A percentile compares a stretch with the other conserved stretches of the same genome.
Evolutionary conservation across 2,113 vertebrate genomes (phyloP).

Genomic region (Petroica traversi): DNA sequence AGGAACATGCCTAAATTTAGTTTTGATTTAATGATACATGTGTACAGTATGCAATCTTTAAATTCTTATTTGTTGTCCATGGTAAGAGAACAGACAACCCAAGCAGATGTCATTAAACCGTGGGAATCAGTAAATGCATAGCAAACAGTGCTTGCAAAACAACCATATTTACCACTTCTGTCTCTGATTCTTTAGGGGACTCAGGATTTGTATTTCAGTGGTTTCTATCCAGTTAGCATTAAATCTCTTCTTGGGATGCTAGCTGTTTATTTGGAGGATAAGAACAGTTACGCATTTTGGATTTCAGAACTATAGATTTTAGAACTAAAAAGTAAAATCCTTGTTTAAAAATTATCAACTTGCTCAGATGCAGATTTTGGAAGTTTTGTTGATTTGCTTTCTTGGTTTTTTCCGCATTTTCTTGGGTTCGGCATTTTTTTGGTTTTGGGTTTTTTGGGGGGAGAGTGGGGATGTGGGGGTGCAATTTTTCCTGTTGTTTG

Average conservation of each 20-base stretch:
- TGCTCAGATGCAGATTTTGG: background rate
- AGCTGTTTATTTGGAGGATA: background rate
- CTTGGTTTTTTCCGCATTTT: background rate
- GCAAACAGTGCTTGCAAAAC: background rate
- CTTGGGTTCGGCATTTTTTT: background rate
- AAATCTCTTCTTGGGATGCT: background rate
- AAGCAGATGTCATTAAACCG: background rate
- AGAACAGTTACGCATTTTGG: background rate
- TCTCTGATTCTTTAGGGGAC: background rate
- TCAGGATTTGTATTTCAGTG: background rate
- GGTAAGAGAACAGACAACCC: background rate
- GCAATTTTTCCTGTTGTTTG: background rate
- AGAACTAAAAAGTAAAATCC: background rate
- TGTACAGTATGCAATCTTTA: background rate
- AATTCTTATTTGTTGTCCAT: background rate
- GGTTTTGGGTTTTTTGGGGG: background rate
- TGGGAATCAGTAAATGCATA: background rate
- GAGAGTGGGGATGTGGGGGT: fast-evolving
- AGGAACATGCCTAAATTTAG: background rate
- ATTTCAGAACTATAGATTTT: background rate
- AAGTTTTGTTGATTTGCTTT: background rate
- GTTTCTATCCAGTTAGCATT: background rate
- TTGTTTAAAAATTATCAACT: background rate
- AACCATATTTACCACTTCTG: background rate
- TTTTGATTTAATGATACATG: background rate